Base-by-base conservation (phyloP, 2,113 vertebrate genomes). In the Calyptommatus sinebrachiatus region DNA sequence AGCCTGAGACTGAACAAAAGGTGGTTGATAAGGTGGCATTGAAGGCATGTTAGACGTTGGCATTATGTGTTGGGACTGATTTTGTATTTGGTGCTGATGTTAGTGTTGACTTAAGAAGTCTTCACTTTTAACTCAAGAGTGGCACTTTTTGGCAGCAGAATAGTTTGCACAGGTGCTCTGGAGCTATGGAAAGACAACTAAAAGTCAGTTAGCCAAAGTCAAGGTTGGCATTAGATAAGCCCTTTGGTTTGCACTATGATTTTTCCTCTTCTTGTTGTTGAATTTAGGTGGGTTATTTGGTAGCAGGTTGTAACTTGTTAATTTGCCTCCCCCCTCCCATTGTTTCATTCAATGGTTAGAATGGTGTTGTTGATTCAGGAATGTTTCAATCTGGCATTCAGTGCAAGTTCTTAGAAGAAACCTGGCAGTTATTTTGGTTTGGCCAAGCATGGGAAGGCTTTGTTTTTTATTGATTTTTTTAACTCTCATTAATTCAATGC, bases 161-260 rank as follows among this genome's bases (percentile, higher is more conserved):
- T 26, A 26, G 63, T 77, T 31, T 77, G 75, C 14, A 50, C 63
- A 77, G 75, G 75, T 67, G 76, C 46, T 57, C 29, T 35, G 65
- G 2, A 22, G 31, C 21, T 20, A 60, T 21, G 68, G 21, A 8
- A 29, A 8, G 1, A 12, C 22, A 14, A 50, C 4, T 45, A 28
- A 63, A 72, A 73, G 48, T n/a, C 76, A 41, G 10, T 14, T 28
- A 35, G 67, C 26, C n/a, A 62, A 28, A 16, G 29, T 31, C 31
- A 71, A 7, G 9, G 57, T 24, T n/a, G 57, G 48, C 22, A 11
- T 14, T 41, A n/a, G 57, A 18, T 4, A 8, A 2, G 24, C 29
- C 53, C 53, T 57, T 57, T 12, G 50, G 61, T 66, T 31, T 68
- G 66, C 16, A 14, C 5, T 20, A 6, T 24, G 35, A 70, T 12